phyloP scores from a whole-genome alignment of 2,797 vertebrate genomes.

The Chloroceryle amazona region DNA sequence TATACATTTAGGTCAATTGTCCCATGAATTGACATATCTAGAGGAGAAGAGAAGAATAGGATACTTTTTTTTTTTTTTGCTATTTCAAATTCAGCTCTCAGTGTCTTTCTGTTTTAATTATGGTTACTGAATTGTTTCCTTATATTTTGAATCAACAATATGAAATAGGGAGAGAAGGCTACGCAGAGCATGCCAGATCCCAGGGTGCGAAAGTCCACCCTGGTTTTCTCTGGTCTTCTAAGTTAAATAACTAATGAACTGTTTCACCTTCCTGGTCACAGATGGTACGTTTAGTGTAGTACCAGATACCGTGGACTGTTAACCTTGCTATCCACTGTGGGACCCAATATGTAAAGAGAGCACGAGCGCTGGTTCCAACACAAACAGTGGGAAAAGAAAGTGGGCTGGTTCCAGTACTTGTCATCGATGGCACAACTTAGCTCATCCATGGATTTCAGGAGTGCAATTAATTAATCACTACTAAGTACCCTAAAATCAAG shows the following conservation, averaged over 20 bases:
- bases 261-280: background rate
- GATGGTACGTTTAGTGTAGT: background rate
- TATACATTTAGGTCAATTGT: slow-evolving; percentile 31
- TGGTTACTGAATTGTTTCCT: background rate
- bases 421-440: slow-evolving; percentile 78
- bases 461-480: slow-evolving; percentile 68
- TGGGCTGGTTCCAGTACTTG: slow-evolving; percentile 36
- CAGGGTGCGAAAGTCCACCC: background rate
- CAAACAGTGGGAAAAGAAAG: slow-evolving; percentile 30
- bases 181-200: background rate
- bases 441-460: slow-evolving; percentile 67
- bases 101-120: background rate
- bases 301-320: background rate
- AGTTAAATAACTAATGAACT: background rate
- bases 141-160: background rate
- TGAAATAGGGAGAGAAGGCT: background rate
- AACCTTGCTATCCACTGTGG: background rate
- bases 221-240: background rate
- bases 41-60: background rate
- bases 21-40: background rate
- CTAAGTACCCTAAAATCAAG: slow-evolving; percentile 76
- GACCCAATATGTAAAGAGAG: background rate
- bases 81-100: background rate
- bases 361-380: slow-evolving; percentile 17
- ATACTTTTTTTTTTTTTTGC: background rate